A percentile compares a stretch with the other conserved stretches of the same genome.
Conservation (phyloP, 1,140 invertebrate species). For the Lordiphosa mommai region DNA sequence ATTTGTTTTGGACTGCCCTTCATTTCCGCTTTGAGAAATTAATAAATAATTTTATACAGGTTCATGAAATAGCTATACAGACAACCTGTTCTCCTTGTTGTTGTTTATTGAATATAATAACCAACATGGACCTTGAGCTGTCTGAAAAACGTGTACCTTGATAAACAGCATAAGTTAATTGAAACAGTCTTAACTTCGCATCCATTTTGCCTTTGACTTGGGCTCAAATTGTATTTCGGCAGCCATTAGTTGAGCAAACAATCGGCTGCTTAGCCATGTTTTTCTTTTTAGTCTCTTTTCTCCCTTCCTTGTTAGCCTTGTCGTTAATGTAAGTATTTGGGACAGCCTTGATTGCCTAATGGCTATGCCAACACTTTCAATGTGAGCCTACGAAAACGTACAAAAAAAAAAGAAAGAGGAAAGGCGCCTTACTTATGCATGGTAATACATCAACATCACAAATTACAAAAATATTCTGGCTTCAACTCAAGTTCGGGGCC, state of each 20-base stretch:
- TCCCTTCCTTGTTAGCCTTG: constrained; percentile 5
- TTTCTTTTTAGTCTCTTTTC: constrained; percentile 15
- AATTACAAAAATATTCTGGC: constrained; percentile 57
- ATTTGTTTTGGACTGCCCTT: constrained; percentile 4
- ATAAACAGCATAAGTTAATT: constrained; percentile 19
- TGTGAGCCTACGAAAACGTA: constrained; percentile 52
- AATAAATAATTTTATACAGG: constrained; percentile 37
- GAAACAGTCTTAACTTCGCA: constrained; percentile 21
- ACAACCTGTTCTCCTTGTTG: constrained; percentile 1
- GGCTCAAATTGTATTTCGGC: constrained; percentile 6
- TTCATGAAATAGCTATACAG: constrained; percentile 9
- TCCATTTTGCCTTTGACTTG: constrained; percentile 38
- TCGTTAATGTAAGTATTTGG: constrained; percentile 39
- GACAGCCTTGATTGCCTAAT: constrained; percentile 60
- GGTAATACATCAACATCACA: constrained; percentile 54
- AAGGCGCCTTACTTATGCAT: constrained; percentile 44
- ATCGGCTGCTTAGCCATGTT: constrained; percentile 33
- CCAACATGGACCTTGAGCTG: too few relatives aligned
- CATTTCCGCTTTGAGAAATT: constrained; percentile 30
- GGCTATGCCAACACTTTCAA: constrained; percentile 61
- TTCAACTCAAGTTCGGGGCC: constrained; percentile 33
- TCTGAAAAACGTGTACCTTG: too few relatives aligned
- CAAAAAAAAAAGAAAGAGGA: neutral
- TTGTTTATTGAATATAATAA: neutral
- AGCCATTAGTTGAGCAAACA: constrained; percentile 71